These are phyloP conservation scores for Brachionus koreanus DNA, from an alignment of 1,140 invertebrate genomes.

Conservation along the genomic window DNA sequence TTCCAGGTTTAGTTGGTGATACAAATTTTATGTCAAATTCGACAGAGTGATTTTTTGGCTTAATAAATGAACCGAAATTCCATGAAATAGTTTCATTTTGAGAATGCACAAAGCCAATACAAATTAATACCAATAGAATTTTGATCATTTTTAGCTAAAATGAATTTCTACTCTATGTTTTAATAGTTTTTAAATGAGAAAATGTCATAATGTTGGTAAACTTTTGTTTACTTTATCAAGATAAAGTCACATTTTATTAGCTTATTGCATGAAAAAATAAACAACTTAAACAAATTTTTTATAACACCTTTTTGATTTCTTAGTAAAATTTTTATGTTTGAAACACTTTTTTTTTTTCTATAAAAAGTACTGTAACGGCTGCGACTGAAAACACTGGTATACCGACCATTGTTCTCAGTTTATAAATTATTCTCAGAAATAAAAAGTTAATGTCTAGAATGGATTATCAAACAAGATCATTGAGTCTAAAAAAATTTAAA, in stretches of 20 bases:
- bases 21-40: constrained; percentile 21
- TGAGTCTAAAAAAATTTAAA: too few species aligned
- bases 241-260: neutral
- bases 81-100: neutral
- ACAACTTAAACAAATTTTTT: too few species aligned
- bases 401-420: too few species aligned
- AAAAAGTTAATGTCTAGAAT: too few species aligned
- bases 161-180: neutral
- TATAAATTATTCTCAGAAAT: too few species aligned
- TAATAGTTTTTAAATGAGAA: neutral
- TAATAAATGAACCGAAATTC: constrained; percentile 41
- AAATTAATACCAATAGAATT: neutral
- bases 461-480: too few species aligned
- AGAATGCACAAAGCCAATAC: neutral
- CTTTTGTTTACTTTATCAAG: neutral
- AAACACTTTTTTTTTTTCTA: too few species aligned
- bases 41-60: constrained; percentile 15
- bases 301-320: too few species aligned
- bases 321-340: too few species aligned
- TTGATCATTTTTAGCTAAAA: neutral
- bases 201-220: neutral
- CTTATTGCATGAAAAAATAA: neutral
- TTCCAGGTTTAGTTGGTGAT: neutral
- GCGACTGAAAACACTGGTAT: too few species aligned
- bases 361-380: too few species aligned